Base-by-base conservation (phyloP, 1,140 invertebrate genomes). In the Octopus bimaculoides region DNA sequence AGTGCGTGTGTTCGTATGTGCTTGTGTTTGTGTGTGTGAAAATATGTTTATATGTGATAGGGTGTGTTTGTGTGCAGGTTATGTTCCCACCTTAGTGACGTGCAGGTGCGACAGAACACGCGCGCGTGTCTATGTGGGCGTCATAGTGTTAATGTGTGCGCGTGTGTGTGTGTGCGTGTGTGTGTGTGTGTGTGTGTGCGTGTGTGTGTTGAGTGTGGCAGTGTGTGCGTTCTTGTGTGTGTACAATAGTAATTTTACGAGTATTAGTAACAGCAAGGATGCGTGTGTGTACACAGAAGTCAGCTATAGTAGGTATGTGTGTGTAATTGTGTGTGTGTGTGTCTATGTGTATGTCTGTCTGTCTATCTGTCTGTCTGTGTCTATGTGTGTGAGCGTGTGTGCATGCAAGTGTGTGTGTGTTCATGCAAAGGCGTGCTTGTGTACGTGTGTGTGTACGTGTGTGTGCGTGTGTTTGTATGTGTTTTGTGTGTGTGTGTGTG, bases 321-420 rank as follows among this genome's bases (percentile, higher is more conserved):
- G 17, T 9, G 17, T 10, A 61, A 61, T 8, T 56, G 56, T 55
- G 5, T 14, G 56, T 9, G 14, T 56, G 17, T 6, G 56, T 10
- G 55, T 12, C 5, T n/a, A 6, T 14, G 3, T 7, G 6, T 7
- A 0, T 20, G 52, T 20, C 14, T n/a, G 52, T 20, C 1, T 6
- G n/a, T 2, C 6, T 7, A 0, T 41, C 14, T 20, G 0, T 5
- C 5, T n/a, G 6, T 14, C 52, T 17, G 54, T 41, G 20, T 5
- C 12, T 14, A 7, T 20, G n/a, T 6, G 54, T 10, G 4, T 17
- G 56, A 54, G 41, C 6, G n/a, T 54, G 9, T 54, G 77, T 54
- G 77, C 20, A 55, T 61, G 77, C 26, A 55, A 56, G 55, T 5
- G 77, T 55, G 77, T 55, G 77, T 55, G 5, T 4, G 77, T 55